Conservation (phyloP, 2,797 vertebrate genomes). For the Poecile montanus region DNA sequence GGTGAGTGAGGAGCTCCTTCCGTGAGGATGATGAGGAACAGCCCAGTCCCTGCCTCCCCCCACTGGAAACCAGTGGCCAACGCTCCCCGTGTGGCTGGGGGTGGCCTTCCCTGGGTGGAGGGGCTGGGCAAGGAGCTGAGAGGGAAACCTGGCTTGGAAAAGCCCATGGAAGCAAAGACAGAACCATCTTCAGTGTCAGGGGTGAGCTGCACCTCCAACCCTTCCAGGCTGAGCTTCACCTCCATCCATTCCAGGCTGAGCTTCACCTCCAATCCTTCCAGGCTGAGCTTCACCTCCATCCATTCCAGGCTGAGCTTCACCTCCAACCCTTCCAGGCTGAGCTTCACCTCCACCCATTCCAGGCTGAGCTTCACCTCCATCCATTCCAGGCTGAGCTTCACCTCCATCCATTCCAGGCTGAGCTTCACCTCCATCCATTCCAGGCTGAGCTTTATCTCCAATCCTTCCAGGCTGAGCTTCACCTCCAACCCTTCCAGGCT, state of each 20-base stretch:
- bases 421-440: not conserved
- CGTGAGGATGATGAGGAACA: not conserved
- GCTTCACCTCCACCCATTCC: not conserved
- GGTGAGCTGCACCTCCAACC: not conserved
- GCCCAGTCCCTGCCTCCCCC: not conserved
- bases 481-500: not conserved
- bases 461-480: not conserved
- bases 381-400: not conserved
- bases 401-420: not conserved
- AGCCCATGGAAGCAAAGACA: not conserved
- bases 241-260: no score
- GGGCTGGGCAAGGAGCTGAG: not conserved
- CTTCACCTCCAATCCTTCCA: not conserved
- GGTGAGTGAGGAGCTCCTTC: conserved; percentile 22
- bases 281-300: no score
- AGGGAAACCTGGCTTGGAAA: not conserved
- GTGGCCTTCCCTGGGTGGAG: not conserved
- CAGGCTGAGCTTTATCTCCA: not conserved
- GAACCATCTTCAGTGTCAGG: not conserved
- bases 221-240: no score
- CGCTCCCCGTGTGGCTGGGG: not conserved
- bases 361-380: not conserved
- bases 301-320: no score
- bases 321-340: fast-evolving
- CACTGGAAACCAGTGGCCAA: not conserved